Percentiles rank a stretch among this genome's conserved stretches.
Evolutionary conservation across 2,113 vertebrate species (phyloP).

Genomic region (Ancistrus triradiatus): DNA sequence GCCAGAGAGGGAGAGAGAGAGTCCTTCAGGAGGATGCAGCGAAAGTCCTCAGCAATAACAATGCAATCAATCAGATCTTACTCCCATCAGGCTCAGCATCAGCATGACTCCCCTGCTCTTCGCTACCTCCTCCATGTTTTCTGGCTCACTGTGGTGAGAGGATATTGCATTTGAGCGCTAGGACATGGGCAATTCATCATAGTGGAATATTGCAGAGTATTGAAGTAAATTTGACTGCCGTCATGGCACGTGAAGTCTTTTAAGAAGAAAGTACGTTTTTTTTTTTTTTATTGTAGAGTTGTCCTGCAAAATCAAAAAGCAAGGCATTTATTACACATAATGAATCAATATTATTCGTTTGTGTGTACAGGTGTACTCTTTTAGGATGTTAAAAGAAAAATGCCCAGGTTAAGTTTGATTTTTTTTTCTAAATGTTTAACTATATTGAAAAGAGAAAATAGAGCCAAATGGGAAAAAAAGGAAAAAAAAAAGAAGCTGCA

Average conservation of each 20-base stretch:
- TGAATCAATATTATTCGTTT: too few species aligned
- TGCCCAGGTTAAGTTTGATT: too few species aligned
- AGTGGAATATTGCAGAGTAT: background rate
- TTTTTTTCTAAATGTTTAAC: too few species aligned
- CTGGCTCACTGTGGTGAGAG: constrained; percentile 49
- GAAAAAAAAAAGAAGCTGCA: too few species aligned
- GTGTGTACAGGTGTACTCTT: too few species aligned
- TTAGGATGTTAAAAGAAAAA: too few species aligned
- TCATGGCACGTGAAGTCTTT: background rate
- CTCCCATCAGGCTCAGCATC: constrained; percentile 61
- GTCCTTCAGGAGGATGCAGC: constrained; percentile 69
- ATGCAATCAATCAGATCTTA: constrained; percentile 75
- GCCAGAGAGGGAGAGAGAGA: constrained; percentile 54
- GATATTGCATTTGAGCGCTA: constrained; percentile 45
- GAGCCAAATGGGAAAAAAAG: too few species aligned
- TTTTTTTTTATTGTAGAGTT: background rate
- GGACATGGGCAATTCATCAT: constrained; percentile 19
- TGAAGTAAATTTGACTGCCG: constrained; percentile 8
- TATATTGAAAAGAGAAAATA: too few species aligned
- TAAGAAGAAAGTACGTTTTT: background rate
- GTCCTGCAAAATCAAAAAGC: background rate
- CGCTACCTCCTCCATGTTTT: constrained; percentile 44
- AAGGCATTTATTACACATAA: too few species aligned
- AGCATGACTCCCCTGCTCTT: constrained; percentile 52
- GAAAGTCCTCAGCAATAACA: constrained; percentile 78